These are phyloP conservation scores for Anolis carolinensis DNA, from an alignment of 2,113 vertebrate genomes.

Conservation along the genomic window DNA sequence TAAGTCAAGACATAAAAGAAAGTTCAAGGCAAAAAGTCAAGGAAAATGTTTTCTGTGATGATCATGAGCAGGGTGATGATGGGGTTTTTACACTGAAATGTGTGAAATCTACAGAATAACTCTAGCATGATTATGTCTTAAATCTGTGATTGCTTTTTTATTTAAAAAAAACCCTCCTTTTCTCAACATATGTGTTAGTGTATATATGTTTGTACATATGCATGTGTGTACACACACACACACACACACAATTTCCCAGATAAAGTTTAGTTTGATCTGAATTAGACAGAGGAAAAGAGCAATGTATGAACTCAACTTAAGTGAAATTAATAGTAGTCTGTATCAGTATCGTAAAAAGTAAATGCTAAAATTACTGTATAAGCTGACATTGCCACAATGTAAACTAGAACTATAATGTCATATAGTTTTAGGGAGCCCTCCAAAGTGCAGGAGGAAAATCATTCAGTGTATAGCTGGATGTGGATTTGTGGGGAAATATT, in stretches of 20 bases:
- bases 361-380: background rate
- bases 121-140: background rate
- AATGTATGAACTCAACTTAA: background rate
- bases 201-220: too few relatives aligned
- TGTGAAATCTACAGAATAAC: background rate
- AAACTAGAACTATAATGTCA: background rate
- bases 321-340: background rate
- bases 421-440: background rate
- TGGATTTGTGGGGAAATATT: conserved; percentile 2
- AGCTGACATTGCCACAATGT: background rate
- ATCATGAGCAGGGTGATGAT: background rate
- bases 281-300: background rate
- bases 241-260: background rate
- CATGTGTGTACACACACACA: background rate
- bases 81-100: background rate
- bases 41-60: background rate
- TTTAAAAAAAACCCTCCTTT: background rate
- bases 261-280: background rate
- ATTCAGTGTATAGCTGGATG: background rate
- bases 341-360: background rate
- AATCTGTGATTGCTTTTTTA: background rate
- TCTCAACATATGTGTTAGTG: too few relatives aligned
- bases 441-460: background rate
- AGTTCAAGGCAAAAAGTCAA: background rate
- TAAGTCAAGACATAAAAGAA: background rate